phyloP scores from a whole-genome alignment of 2,113 vertebrate species.

The Pygoscelis antarcticus region DNA sequence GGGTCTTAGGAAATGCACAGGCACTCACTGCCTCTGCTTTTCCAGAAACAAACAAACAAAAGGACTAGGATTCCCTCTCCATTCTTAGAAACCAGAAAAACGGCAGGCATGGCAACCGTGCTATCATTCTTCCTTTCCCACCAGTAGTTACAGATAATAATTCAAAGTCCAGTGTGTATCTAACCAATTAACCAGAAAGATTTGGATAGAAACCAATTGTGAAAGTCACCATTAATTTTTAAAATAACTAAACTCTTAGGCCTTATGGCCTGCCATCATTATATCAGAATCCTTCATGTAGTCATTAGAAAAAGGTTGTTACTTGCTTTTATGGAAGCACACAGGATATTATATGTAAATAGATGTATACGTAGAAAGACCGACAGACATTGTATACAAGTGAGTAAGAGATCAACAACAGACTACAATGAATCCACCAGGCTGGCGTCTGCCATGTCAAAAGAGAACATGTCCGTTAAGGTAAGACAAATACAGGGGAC shows the following conservation, averaged over 20 bases:
- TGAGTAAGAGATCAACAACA: background rate
- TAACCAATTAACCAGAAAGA: slow-evolving; percentile 2
- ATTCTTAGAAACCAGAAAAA: background rate
- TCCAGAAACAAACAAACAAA: background rate
- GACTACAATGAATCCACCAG: background rate
- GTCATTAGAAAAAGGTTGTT: background rate
- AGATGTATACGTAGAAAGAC: background rate
- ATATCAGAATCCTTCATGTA: background rate
- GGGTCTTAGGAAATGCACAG: background rate
- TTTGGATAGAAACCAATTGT: background rate
- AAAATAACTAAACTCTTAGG: background rate
- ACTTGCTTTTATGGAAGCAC: background rate
- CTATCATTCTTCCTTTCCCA: background rate
- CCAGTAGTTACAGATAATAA: background rate
- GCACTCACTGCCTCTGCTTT: background rate
- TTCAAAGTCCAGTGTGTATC: background rate
- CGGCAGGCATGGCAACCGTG: background rate
- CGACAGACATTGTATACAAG: background rate
- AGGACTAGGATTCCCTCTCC: background rate
- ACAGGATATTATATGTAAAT: background rate
- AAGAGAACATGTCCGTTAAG: background rate
- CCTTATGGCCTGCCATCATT: background rate
- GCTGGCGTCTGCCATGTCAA: background rate
- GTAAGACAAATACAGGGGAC: background rate
- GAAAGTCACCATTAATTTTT: background rate